Evolutionary conservation across 2,888 invertebrate genomes (phyloP).

Genomic region (Bombylius discolor): DNA sequence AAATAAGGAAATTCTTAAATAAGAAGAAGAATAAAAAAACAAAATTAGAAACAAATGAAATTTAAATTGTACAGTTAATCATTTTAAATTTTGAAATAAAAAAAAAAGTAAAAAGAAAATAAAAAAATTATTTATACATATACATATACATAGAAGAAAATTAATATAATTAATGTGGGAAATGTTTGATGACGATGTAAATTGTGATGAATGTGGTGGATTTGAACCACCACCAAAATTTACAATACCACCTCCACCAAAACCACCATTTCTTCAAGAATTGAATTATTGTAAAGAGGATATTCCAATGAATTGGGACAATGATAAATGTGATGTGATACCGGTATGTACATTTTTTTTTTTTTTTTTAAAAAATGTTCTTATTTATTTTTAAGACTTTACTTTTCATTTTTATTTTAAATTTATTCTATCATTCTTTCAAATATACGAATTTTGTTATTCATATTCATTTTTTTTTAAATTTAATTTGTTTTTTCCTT

Average conservation of each 20-base stretch:
- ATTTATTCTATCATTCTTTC: too few relatives aligned
- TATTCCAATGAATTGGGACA: conserved; percentile 20
- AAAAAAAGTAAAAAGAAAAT: too few relatives aligned
- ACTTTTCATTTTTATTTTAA: not conserved
- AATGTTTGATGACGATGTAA: conserved; percentile 33
- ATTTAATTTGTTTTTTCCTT: too few relatives aligned
- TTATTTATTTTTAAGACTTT: not conserved
- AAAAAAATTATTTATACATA: too few relatives aligned
- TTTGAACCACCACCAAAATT: conserved; percentile 35
- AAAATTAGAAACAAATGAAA: too few relatives aligned
- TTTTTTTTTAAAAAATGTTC: not conserved
- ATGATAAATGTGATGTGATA: conserved; percentile 35
- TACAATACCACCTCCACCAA: conserved; percentile 33
- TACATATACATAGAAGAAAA: too few relatives aligned
- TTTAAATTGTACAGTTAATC: too few relatives aligned
- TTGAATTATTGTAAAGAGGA: not conserved
- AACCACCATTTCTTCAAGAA: conserved; percentile 29
- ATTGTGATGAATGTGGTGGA: conserved; percentile 35
- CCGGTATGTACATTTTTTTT: conserved; percentile 27
- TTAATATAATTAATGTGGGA: conserved; percentile 28
- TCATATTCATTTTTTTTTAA: too few relatives aligned
- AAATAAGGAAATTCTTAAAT: too few relatives aligned
- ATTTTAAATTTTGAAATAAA: too few relatives aligned
- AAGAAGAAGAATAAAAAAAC: too few relatives aligned
- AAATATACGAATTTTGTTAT: too few relatives aligned